Base-by-base conservation (phyloP, 2,888 invertebrate genomes). In the Philhelius pedissequus region DNA sequence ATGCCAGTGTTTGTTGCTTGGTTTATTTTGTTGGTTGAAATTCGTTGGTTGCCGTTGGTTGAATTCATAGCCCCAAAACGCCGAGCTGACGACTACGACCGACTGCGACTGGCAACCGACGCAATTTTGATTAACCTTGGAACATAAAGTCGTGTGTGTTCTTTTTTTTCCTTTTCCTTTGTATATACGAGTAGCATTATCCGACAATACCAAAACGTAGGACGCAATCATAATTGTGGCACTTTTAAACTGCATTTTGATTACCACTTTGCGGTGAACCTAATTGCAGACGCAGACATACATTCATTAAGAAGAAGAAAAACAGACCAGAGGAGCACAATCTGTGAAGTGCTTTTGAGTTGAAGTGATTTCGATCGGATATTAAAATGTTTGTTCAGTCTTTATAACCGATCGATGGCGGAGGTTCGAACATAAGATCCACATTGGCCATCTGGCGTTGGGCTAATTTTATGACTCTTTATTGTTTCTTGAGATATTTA, bases 161-260 rank as follows among this genome's bases (percentile, higher is more conserved):
- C 11, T 64, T 45, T 45, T 45, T 20, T 27, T 32, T 32, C 9
- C 4, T 54, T 32, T 18, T 54, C 0, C 0, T 52, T 30, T 0
- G 0, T 9, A 11, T 48, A 0, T 25, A 1, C n/a, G n/a, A n/a
- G n/a, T n/a, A n/a, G n/a, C n/a, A n/a, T n/a, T 15, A 25, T 62
- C 35, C 40, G 27, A 73, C 69, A 64, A 45, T 50, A 43, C 11
- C 18, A 8, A 70, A 83, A 82, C n/a, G 64, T 71, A 70, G 71
- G 35, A 38, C 71, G 66, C 43, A 66, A 48, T 70, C 73, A 79
- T 74, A 78, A 75, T 83, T 70, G 64, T 60, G 58, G 79, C 38
- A 48, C 64, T 83, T 79, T 79, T 71, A 70, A 79, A 66, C 58
- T 64, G 78, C 32, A 83, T 78, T 83, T 83, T 83, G 83, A 83